Evolutionary conservation across 2,888 invertebrate genomes (phyloP).

Genomic region (Lithophane ornitopus): DNA sequence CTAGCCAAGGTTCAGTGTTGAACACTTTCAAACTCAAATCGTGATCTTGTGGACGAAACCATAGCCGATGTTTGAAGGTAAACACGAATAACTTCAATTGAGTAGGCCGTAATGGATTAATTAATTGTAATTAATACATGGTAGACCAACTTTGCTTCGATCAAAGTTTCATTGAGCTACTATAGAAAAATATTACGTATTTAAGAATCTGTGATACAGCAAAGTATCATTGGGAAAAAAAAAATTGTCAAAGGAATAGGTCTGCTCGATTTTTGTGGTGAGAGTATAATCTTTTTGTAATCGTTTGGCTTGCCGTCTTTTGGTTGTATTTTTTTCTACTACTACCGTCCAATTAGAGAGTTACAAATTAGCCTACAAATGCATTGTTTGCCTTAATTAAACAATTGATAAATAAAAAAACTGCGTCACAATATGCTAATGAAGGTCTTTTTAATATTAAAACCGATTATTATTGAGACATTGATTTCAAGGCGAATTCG

Average conservation of each 20-base stretch:
- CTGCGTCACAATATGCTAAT: constrained; percentile 6
- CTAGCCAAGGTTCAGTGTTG: neutral
- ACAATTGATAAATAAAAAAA: neutral
- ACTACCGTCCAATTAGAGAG: neutral
- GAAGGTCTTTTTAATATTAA: constrained; percentile 11
- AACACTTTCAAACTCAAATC: constrained; percentile 1
- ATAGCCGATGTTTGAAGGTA: neutral
- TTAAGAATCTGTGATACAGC: neutral
- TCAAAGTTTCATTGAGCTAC: neutral
- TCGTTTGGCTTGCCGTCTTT: neutral
- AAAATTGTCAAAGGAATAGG: neutral
- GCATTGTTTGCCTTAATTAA: neutral
- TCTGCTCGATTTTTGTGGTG: neutral
- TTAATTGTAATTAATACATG: neutral
- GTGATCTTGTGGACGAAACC: neutral
- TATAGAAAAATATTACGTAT: too few relatives aligned
- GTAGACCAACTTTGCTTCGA: neutral
- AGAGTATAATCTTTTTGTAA: neutral
- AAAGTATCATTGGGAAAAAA: neutral
- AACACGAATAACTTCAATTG: neutral
- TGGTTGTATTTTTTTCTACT: neutral
- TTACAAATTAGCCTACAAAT: neutral
- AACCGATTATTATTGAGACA: constrained; percentile 15
- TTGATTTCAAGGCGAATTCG: constrained; percentile 43
- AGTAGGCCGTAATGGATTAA: too few relatives aligned